These are phyloP conservation scores for Aradus depressus DNA, from an alignment of 2,888 invertebrate genomes.

Conservation along the genomic window DNA sequence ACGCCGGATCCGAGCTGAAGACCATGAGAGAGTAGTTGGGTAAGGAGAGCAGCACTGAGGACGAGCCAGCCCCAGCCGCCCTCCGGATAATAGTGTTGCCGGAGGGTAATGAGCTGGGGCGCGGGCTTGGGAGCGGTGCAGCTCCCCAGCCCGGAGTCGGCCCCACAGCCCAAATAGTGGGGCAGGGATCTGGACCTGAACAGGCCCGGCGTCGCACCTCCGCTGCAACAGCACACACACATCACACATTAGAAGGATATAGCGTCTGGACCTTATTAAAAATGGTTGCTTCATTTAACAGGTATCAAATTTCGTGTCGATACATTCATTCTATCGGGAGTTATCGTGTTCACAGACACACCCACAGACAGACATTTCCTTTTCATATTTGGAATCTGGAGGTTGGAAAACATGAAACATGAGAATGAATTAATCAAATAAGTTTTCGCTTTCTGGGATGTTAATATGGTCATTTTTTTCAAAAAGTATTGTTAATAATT, in stretches of 20 bases:
- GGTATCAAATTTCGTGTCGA: too few relatives aligned
- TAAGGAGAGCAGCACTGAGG: conserved; percentile 56
- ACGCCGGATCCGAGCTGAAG: conserved; percentile 53
- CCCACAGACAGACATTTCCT: too few relatives aligned
- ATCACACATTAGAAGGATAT: not conserved
- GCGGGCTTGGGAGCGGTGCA: conserved; percentile 34
- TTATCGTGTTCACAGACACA: too few relatives aligned
- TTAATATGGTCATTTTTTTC: too few relatives aligned
- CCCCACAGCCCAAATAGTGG: conserved; percentile 40
- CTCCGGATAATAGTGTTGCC: conserved; percentile 72
- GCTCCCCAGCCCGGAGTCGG: conserved; percentile 41
- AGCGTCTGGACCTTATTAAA: not conserved
- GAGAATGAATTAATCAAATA: too few relatives aligned
- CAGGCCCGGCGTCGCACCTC: conserved; percentile 48
- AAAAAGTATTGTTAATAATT: too few relatives aligned
- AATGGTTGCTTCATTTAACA: too few relatives aligned
- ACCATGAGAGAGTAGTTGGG: conserved; percentile 63
- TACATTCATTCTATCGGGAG: too few relatives aligned
- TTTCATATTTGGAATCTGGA: too few relatives aligned
- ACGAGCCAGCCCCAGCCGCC: conserved; percentile 82
- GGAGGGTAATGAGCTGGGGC: conserved; percentile 46
- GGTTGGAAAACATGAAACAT: too few relatives aligned
- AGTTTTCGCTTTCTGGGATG: too few relatives aligned
- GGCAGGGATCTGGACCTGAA: conserved; percentile 45
- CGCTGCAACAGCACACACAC: conserved; percentile 28